Evolutionary conservation across 2,888 invertebrate species (phyloP), one percentile per base, ranked within the genome.

Genomic region (Melipona beecheii): DNA sequence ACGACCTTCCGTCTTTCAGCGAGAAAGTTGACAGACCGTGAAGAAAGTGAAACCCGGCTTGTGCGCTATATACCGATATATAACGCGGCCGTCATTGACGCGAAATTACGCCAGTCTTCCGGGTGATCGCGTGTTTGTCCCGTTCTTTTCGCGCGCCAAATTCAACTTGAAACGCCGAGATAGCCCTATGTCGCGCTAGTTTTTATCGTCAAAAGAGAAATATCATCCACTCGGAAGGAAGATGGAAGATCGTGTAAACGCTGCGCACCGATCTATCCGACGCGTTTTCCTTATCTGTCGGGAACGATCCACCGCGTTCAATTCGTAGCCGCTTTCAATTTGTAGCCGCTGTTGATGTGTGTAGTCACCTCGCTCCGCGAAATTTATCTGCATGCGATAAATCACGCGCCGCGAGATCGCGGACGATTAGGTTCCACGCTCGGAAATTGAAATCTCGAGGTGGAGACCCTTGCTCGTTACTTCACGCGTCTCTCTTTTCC

Each of bases 371-470:
- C 62, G 24, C 78, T 66, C 62, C 76, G 56, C 60, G 79, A 81
- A 84, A 81, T 86, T 83, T 86, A 87, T 86, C 83, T 83, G 86
- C 81, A 83, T 86, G 81, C 76, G 72, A 83, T 84, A 76, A 86
- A 87, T 87, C 78, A 75, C 58, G 56, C 43, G 43, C 43, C 9
- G 9, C 43, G 74, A 78, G 85, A 87, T 85, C 77, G 70, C 66
- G 58, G 64, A 56, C 43, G 76, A 84, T 76, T 73, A 69, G 60
- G 56, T 68, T 75, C 74, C 74, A 49, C 56, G 80, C 31, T 43
- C 27, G 56, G 49, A 74, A 80, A 83, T 85, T 83, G 84, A 84
- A 80, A 80, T 73, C 76, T 71, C 27, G 75, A 80, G 43, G 65
- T 79, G n/a, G 19, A 31, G 50, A 73, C 24, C 54, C 31, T 75